Evolutionary conservation across 1,140 invertebrate species (phyloP), one percentile per base, ranked within the genome.

Genomic region (Apis cerana): DNA sequence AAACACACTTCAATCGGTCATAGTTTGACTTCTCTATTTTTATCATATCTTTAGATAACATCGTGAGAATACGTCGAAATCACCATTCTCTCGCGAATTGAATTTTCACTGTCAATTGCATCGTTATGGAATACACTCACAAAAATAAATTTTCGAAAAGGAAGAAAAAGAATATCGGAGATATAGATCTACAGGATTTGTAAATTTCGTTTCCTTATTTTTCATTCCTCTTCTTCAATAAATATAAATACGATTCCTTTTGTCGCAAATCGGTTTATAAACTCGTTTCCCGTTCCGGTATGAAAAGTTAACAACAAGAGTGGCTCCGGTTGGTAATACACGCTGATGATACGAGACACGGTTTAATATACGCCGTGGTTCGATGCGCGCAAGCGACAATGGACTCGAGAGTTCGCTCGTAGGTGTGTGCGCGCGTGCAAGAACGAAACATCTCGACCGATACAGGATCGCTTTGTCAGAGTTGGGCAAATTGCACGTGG

Each of bases 381-480:
- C 43, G 71, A 13, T 64, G 27, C 50, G 52, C 27, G 43, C 23
- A 12, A 27, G 52, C 75, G 64, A 67, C 75, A 75, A 56, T 56
- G 70, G 80, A 74, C 54, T 59, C 65, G 79, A 21, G 71, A 12
- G 71, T 23, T 75, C n/a, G 23, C 23, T 15, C 15, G 48, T 52
- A 19, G 10, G 9, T 43, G 10, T 0, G n/a, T n/a, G 76, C 64
- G 64, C 21, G 65, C 71, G 72, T 58, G 64, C 23, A 72, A 68
- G 85, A 72, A 83, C 80, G 80, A 71, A 80, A 68, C 75, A 50
- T 68, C 61, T 78, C 69, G 79, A 59, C 74, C 75, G 48, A 86
- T 85, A 87, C 85, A 75, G 75, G 75, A 82, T 76, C 80, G 72
- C 82, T 87, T 85, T 82, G 85, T 87, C 82, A 83, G 85, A 83